Evolutionary conservation across 1,140 invertebrate species (phyloP), one percentile per base, ranked within the genome.

Genomic region (Macrobrachium rosenbergii): DNA sequence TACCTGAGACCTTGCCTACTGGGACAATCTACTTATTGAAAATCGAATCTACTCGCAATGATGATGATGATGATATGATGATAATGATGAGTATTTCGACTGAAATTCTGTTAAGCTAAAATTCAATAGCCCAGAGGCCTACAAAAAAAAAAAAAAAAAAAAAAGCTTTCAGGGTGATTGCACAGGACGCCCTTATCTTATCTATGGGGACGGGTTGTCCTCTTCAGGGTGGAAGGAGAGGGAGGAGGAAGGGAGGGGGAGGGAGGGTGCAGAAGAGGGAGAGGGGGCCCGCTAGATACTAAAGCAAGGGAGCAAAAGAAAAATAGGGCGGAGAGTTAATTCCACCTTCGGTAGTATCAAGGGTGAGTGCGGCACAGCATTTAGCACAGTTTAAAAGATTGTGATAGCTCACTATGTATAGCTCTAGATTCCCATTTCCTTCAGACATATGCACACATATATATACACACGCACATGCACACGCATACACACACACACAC

Each of bases 401-500:
- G 21, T 28, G 14, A 72, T n/a, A 28, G 17, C 12, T 37, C 3
- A 37, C 28, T 37, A 37, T 37, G 3, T 23, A 72, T 28, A 23
- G 12, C 5, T 16, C 21, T 52, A 8, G 6, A 52, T 52, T 52
- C 12, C 12, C 12, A 28, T 6, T 72, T n/a, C 5, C 28, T 2
- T 3, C n/a, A 5, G 2, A 21, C n/a, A 21, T 14, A 21, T 21
- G n/a, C 67, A 69, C 7, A 21, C 16, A 69, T 37, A 69, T 5
- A 23, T 21, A 69, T 19, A 69, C n/a, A 69, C 67, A 69, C 67
- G n/a, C n/a, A 69, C 0, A 69, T 3, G n/a, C 67, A 69, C 64
- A 69, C 64, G n/a, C 64, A 69, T 19, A 69, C 64, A 69, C 64
- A 69, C 64, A 69, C 67, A 69, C 16, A 69, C n/a, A 69, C n/a